phyloP scores from a whole-genome alignment of 2,113 vertebrate genomes.

The Hippocampus zosterae region DNA sequence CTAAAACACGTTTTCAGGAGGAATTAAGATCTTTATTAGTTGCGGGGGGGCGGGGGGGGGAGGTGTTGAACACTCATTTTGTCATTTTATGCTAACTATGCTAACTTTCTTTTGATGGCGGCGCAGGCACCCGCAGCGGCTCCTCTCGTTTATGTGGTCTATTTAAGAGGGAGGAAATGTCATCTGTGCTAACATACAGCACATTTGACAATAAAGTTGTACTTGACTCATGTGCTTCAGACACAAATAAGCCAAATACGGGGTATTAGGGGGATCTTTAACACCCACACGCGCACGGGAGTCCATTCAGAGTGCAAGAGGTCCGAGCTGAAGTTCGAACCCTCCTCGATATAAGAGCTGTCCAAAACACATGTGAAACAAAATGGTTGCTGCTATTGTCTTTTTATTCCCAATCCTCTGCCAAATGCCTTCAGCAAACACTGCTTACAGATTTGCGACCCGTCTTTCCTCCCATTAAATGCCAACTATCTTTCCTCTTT shows the following conservation, averaged over 20 bases:
- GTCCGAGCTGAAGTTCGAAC: background rate
- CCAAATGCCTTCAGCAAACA: constrained; percentile 88
- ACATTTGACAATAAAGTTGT: too few relatives aligned
- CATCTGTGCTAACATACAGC: too few relatives aligned
- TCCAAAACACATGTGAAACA: background rate
- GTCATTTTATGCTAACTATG: too few relatives aligned
- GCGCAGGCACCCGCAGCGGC: too few relatives aligned
- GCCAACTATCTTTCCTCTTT: constrained; percentile 34
- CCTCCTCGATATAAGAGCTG: background rate
- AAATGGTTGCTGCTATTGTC: constrained; percentile 75
- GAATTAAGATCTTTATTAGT: background rate
- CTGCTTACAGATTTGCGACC: constrained; percentile 42
- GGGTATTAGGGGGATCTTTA: background rate
- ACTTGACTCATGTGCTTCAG: background rate
- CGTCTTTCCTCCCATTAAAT: constrained; percentile 73
- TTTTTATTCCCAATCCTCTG: constrained; percentile 83
- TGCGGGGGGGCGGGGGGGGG: background rate
- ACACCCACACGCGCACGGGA: background rate
- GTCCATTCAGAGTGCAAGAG: background rate
- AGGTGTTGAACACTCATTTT: background rate
- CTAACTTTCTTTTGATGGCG: too few relatives aligned
- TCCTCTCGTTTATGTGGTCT: too few relatives aligned
- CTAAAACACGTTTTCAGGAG: background rate
- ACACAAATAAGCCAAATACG: background rate
- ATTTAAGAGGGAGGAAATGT: too few relatives aligned